Conservation (phyloP, 92 coral and sea anemone genomes). For the Virgularia gustaviana region DNA sequence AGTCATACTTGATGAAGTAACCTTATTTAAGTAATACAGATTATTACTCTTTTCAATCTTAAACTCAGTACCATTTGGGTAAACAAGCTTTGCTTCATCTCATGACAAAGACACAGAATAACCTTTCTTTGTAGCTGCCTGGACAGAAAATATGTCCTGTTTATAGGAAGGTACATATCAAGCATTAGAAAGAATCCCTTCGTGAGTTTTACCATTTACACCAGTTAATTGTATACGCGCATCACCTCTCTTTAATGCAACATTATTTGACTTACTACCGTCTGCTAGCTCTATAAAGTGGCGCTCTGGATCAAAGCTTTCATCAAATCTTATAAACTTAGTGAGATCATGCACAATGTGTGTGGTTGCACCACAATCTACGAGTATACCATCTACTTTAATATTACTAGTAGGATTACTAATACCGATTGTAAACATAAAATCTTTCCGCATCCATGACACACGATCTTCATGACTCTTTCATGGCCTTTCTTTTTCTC, state of each 20-base stretch:
- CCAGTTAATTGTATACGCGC: constrained; percentile 23
- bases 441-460: constrained; percentile 29
- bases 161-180: constrained; percentile 41
- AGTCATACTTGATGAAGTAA: constrained; percentile 31
- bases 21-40: constrained; percentile 35
- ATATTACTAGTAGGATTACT: not conserved
- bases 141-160: constrained; percentile 46
- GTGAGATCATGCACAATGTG: constrained; percentile 40
- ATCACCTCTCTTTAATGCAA: constrained; percentile 37
- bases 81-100: constrained; percentile 24
- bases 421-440: constrained; percentile 25
- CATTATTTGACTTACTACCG: constrained; percentile 48
- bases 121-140: constrained; percentile 40
- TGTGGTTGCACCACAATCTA: constrained; percentile 48
- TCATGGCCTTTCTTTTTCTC: constrained; percentile 15
- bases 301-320: constrained; percentile 21
- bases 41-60: constrained; percentile 20
- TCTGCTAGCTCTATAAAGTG: constrained; percentile 43
- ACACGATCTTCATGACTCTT: not conserved
- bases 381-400: constrained; percentile 11
- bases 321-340: constrained; percentile 33
- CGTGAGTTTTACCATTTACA: constrained; percentile 15
- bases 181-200: constrained; percentile 36
- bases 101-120: constrained; percentile 23
- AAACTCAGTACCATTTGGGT: constrained; percentile 48